Conservation (phyloP, 2,888 invertebrate species). For the Stegophylla sp. region DNA sequence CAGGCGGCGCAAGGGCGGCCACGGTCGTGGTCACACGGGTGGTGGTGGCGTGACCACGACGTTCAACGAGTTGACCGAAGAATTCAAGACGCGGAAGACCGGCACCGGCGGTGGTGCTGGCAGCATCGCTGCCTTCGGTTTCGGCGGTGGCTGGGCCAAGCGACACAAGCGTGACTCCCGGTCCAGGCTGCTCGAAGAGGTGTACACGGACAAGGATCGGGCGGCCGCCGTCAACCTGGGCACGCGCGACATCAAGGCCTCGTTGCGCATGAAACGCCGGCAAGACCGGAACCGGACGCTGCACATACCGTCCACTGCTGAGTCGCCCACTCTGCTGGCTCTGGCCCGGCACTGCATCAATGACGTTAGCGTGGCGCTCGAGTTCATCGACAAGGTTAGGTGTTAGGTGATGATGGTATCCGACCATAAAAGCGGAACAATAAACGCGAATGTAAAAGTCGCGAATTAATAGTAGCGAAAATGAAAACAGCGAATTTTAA, state of each 20-base stretch:
- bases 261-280: conserved; percentile 79
- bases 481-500: too few relatives aligned
- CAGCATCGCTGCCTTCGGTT: neutral
- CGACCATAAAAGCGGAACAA: too few relatives aligned
- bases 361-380: conserved; percentile 75
- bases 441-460: too few relatives aligned
- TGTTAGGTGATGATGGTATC: neutral
- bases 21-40: neutral
- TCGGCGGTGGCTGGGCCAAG: conserved; percentile 61
- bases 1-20: neutral
- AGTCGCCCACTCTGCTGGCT: conserved; percentile 77
- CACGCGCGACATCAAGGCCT: conserved; percentile 85
- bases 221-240: conserved; percentile 88
- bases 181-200: conserved; percentile 69
- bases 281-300: conserved; percentile 77
- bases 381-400: conserved; percentile 80
- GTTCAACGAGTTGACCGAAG: conserved; percentile 62
- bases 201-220: conserved; percentile 88
- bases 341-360: conserved; percentile 78
- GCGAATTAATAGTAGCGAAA: too few relatives aligned
- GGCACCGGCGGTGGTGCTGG: conserved; percentile 1
- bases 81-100: conserved; percentile 61
- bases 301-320: conserved; percentile 80
- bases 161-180: conserved; percentile 54
- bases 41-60: conserved; percentile 60